These are phyloP conservation scores for Ormyrus rosae DNA, from an alignment of 2,888 invertebrate species.

Conservation along the genomic window DNA sequence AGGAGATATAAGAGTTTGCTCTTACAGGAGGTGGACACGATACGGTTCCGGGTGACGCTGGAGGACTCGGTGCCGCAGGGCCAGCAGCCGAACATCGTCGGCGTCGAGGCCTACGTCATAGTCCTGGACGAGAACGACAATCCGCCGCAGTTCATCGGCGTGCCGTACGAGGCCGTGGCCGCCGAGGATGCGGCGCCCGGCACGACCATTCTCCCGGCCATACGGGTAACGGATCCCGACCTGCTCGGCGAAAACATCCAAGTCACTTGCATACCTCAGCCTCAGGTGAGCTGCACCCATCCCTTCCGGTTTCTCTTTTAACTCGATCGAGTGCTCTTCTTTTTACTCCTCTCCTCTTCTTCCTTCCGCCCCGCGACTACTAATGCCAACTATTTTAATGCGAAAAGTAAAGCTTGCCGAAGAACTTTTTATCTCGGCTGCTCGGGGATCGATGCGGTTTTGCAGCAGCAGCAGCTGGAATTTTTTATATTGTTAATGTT, in stretches of 20 bases:
- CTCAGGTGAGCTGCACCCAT: slow-evolving; percentile 72
- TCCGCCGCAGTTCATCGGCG: slow-evolving; percentile 82
- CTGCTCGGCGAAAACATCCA: slow-evolving; percentile 88
- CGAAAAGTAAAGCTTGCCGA: too few species aligned
- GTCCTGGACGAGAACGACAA: slow-evolving; percentile 94
- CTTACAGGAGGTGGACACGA: slow-evolving; percentile 84
- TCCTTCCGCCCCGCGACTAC: too few species aligned
- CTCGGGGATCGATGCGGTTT: too few species aligned
- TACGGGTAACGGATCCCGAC: slow-evolving; percentile 88
- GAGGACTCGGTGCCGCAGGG: slow-evolving; percentile 83
- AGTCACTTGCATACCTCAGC: slow-evolving; percentile 81
- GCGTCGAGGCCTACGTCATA: slow-evolving; percentile 88
- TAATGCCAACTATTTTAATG: too few species aligned
- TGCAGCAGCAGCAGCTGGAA: too few species aligned
- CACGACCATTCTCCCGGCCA: slow-evolving; percentile 83
- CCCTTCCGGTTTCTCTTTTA: too few species aligned
- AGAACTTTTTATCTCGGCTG: too few species aligned
- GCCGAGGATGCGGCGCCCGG: slow-evolving; percentile 86
- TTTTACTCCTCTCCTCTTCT: too few species aligned
- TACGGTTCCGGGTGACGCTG: slow-evolving; percentile 88
- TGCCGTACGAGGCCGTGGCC: slow-evolving; percentile 88
- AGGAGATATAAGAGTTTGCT: not conserved
- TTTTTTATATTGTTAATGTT: too few species aligned
- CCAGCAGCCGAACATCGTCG: slow-evolving; percentile 82
- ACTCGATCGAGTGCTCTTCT: too few species aligned